phyloP scores from a whole-genome alignment of 2,797 vertebrate species.

The Cryptoblepharus egeriae region DNA sequence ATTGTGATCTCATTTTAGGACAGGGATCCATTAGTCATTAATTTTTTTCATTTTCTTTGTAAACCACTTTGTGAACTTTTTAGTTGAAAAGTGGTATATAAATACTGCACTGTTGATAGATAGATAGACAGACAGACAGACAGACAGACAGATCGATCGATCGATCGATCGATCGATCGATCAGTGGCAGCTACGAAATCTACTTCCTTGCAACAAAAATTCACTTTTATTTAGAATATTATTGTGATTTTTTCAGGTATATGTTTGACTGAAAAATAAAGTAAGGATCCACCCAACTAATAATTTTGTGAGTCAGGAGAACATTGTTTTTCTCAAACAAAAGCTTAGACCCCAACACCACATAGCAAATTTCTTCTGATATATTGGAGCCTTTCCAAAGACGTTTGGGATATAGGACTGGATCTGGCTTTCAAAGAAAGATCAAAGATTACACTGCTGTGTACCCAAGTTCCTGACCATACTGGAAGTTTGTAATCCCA shows the following conservation, averaged over 20 bases:
- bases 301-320: not conserved
- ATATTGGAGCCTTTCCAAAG: not conserved
- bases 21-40: too few species aligned
- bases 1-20: too few species aligned
- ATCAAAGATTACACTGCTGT: not conserved
- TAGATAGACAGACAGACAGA: too few species aligned
- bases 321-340: not conserved
- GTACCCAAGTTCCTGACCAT: not conserved
- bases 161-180: too few species aligned
- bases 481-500: not conserved
- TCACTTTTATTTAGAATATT: not conserved
- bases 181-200: not conserved
- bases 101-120: too few species aligned
- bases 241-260: not conserved
- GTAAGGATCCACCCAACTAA: not conserved
- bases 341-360: not conserved
- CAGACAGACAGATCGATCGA: too few species aligned
- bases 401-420: not conserved
- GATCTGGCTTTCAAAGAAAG: not conserved
- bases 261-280: not conserved
- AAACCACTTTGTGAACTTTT: too few species aligned
- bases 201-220: not conserved
- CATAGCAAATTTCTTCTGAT: not conserved
- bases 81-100: too few species aligned
- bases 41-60: too few species aligned